A percentile compares a stretch with the other conserved stretches of the same genome.
phyloP scores from a whole-genome alignment of 2,797 vertebrate genomes.

The Nyctibius grandis region DNA sequence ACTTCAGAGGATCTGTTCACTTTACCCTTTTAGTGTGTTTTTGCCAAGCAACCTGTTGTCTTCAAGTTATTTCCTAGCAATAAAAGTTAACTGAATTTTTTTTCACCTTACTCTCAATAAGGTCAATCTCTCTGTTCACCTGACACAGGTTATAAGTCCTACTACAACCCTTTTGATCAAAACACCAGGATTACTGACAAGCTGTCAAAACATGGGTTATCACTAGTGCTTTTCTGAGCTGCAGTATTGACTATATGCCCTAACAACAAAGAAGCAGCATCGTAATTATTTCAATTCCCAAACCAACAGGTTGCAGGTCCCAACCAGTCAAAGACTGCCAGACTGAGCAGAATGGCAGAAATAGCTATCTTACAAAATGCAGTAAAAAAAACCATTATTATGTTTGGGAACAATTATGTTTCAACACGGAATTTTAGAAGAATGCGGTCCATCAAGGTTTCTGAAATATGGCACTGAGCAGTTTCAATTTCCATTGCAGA shows the following conservation, averaged over 20 bases:
- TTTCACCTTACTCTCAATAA: neutral
- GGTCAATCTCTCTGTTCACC: neutral
- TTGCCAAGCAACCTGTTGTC: neutral
- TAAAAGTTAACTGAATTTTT: neutral
- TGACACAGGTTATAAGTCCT: neutral
- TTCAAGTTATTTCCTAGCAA: neutral
- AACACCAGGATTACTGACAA: slow-evolving; percentile 38
- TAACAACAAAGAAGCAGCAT: slow-evolving; percentile 17
- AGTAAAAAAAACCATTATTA: slow-evolving; percentile 22
- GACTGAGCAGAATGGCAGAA: neutral
- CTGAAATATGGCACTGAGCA: slow-evolving; percentile 1
- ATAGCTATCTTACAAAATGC: neutral
- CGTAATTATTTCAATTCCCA: slow-evolving; percentile 28
- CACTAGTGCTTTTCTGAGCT: slow-evolving; percentile 17
- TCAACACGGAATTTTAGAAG: slow-evolving; percentile 13
- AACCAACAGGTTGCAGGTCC: neutral
- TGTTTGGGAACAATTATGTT: slow-evolving; percentile 41
- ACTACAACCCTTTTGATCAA: slow-evolving; percentile 3
- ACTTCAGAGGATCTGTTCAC: neutral
- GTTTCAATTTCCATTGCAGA: slow-evolving; percentile 25
- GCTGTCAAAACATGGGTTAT: slow-evolving; percentile 27
- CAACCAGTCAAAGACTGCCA: neutral
- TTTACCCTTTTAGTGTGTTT: neutral
- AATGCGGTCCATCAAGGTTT: slow-evolving; percentile 14
- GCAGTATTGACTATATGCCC: slow-evolving; percentile 34